A percentile compares a stretch with the other conserved stretches of the same genome.
These are phyloP conservation scores for Astyanax mexicanus DNA, from an alignment of 2,797 vertebrate species.

Conservation along the genomic window DNA sequence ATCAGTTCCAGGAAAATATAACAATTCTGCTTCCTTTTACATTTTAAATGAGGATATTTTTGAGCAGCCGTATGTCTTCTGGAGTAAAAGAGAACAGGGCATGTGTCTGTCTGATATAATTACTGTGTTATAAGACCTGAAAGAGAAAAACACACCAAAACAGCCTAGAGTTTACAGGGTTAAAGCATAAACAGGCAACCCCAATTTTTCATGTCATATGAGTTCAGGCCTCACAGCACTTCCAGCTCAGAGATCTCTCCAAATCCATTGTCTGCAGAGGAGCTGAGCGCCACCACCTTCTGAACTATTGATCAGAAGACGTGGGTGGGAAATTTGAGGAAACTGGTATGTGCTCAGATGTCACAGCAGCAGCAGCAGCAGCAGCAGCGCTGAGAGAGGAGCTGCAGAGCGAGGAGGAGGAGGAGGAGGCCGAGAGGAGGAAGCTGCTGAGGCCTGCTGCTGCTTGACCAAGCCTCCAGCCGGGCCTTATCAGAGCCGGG, in stretches of 20 bases:
- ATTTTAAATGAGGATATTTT: too few species aligned
- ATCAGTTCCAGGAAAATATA: too few species aligned
- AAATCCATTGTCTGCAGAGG: slow-evolving; percentile 8
- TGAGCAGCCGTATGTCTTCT: too few species aligned
- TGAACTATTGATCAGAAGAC: slow-evolving; percentile 44
- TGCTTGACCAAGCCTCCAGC: slow-evolving; percentile 13
- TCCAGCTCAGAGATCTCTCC: slow-evolving; percentile 16
- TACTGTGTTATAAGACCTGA: too few species aligned
- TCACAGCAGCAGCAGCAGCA: slow-evolving; percentile 10
- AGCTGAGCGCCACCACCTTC: slow-evolving; percentile 35
- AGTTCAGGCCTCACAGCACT: neutral
- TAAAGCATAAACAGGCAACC: too few species aligned
- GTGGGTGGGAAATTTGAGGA: slow-evolving; percentile 51
- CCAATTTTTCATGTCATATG: too few species aligned
- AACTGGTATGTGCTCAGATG: slow-evolving; percentile 35
- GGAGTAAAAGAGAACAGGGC: too few species aligned
- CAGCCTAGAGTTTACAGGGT: too few species aligned
- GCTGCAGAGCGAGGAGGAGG: neutral
- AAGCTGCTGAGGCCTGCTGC: slow-evolving; percentile 25
- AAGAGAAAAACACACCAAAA: too few species aligned
- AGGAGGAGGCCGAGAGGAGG: neutral
- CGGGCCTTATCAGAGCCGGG: slow-evolving; percentile 1
- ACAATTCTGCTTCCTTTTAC: too few species aligned
- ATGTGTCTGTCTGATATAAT: too few species aligned
- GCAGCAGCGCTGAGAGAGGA: neutral